Base-by-base conservation (phyloP, 2,113 vertebrate genomes). In the Aegotheles bennettii region DNA sequence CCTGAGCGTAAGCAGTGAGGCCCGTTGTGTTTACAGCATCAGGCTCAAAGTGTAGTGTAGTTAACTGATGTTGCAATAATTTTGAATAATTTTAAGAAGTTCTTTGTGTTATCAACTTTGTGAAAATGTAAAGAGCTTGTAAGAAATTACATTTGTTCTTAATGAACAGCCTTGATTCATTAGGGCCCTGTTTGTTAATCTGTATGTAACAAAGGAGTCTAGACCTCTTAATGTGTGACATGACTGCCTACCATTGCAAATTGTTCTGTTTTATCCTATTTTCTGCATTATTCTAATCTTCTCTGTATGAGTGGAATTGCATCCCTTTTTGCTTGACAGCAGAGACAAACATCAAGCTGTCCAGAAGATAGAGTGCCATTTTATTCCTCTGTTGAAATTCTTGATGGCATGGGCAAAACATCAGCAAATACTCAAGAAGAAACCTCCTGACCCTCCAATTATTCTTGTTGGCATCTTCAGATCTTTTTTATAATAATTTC, bases 341-440 rank as follows among this genome's bases (percentile, higher is more conserved):
- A 96, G 96, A 97, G 95, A 96, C 91, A 96, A 97, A 95, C 96
- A 95, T 88, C 84, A 94, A 93, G 50, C 95, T 97, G 91, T 97
- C 93, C 73, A 95, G 83, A 97, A 97, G 95, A 96, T 3, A 70
- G 36, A 97, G 84, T 96, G 56, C 86, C 79, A 70, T 96, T 97
- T 97, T 97, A 96, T 87, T 94, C 54, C 56, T 91, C 89, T 90
- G 74, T 91, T 36, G 63, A 95, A 96, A 96, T 97, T 96, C 84
- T 84, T 95, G 82, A 90, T 92, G 88, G 93, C 89, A 86, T 28
- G 50, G 90, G 57, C 53, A 94, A 95, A 97, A 95, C 63, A 89
- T 94, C 89, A 97, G 81, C 83, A 94, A 96, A 92, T 82, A 87
- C 57, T 96, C 87, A 74, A 45, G 57, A 84, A 82, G 83, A 89